phyloP scores from a whole-genome alignment of 2,113 vertebrate species.

The Petaurus breviceps region DNA sequence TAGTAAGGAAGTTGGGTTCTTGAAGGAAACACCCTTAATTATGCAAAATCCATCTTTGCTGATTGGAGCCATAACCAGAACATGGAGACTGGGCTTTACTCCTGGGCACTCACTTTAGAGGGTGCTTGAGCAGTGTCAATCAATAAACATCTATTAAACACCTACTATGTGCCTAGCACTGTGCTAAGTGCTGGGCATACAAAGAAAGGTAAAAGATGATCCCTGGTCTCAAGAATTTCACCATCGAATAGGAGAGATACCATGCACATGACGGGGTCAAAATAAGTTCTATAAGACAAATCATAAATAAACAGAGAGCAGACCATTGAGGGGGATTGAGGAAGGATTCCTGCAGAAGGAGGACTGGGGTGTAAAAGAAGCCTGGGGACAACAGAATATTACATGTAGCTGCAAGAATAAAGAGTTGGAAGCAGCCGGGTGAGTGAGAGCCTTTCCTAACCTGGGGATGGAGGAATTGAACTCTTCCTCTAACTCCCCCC shows the following conservation, averaged over 20 bases:
- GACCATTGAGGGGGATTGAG: background rate
- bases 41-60: background rate
- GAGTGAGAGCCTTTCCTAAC: background rate
- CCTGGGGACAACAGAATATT: background rate
- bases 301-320: background rate
- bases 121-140: background rate
- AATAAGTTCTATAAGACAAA: background rate
- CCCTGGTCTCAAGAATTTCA: background rate
- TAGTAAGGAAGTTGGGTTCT: background rate
- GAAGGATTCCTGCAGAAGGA: background rate
- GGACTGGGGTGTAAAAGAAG: background rate
- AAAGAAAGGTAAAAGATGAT: background rate
- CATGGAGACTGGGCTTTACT: background rate
- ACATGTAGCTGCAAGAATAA: background rate
- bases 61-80: constrained; percentile 42
- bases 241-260: background rate
- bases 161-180: background rate
- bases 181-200: background rate
- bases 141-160: background rate
- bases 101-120: background rate
- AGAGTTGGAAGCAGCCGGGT: background rate
- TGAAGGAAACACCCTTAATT: background rate
- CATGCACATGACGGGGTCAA: background rate
- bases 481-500: background rate
- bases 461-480: background rate